A percentile compares a stretch with the other conserved stretches of the same genome.
Conservation (phyloP, 2,888 invertebrate species). For the Cephus pygmeus region DNA sequence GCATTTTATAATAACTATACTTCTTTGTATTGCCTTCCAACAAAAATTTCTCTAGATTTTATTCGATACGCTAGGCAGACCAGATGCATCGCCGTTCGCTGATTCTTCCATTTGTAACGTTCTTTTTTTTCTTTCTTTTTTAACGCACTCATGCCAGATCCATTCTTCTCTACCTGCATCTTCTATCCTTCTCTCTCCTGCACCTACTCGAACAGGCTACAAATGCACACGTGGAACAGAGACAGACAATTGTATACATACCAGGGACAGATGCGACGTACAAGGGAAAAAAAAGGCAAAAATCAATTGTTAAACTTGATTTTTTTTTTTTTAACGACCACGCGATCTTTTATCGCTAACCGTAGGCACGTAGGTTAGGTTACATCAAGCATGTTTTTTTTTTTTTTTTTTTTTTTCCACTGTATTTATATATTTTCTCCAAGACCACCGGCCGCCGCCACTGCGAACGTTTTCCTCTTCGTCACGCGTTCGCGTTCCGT, state of each 20-base stretch:
- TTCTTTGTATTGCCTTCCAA: slow-evolving; percentile 56
- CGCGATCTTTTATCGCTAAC: not conserved
- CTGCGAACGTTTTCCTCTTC: not conserved
- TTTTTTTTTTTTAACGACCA: not conserved
- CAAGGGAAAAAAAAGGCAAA: not conserved
- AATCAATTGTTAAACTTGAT: not conserved
- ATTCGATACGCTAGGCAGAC: not conserved
- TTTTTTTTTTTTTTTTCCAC: not conserved
- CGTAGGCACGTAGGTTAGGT: not conserved
- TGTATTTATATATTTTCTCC: not conserved
- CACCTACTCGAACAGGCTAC: slow-evolving; percentile 18
- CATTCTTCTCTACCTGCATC: not conserved
- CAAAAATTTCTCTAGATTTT: slow-evolving; percentile 30
- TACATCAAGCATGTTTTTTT: not conserved
- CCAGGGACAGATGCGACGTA: slow-evolving; percentile 8
- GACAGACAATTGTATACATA: slow-evolving; percentile 9
- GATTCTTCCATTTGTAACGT: slow-evolving; percentile 34
- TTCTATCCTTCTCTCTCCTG: not conserved
- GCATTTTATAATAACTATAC: slow-evolving; percentile 55
- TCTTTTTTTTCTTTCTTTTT: slow-evolving; percentile 29
- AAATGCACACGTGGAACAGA: slow-evolving; percentile 26
- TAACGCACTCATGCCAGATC: slow-evolving; percentile 20
- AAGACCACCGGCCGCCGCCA: not conserved
- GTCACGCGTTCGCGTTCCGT: not conserved
- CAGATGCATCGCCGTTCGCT: not conserved